Evolutionary conservation across 1,140 invertebrate genomes (phyloP), one percentile per base, ranked within the genome.

Genomic region (Olivierus martensii): DNA sequence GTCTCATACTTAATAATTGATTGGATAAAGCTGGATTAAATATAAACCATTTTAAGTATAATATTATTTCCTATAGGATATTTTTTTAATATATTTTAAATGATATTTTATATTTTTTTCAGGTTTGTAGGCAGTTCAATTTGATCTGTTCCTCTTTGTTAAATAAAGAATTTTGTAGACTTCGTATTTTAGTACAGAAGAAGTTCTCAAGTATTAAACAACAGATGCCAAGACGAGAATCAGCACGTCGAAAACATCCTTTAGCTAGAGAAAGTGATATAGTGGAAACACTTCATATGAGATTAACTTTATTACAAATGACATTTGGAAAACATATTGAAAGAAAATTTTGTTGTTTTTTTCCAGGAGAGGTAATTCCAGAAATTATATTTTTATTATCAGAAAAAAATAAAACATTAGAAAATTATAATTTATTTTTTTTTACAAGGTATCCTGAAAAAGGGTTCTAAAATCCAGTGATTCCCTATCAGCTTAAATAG

Each of bases 281-380:
- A 49, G 81, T 89, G 62, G 86, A 90, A 73, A 90, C 85, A 7
- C 70, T 88, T 48, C 83, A 88, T 62, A 90, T 90, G 86, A 74
- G 86, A 49, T 73, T 90, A 6, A 84, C 83, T 36, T 67, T 90
- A 41, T 69, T 90, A 41, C 85, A 89, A 69, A 89, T 88, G 84
- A 83, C 83, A 17, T 87, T 90, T 73, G 85, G 86, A 11, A 89
- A 89, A 68, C 86, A 90, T 63, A 90, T 90, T 62, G 85, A 89
- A 67, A 77, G 85, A 59, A 86, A 83, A 67, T 83, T 88, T 68
- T 86, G 83, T 64, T 88, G 84, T 67, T 90, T 90, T 67, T 89
- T 90, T 68, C 83, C 86, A 41, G 86, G 86, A 66, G 83, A 86
- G 71, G 84, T 88, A 73, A 6, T 28, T 28, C 9, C 4, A 28